These are phyloP conservation scores for Hiodon alosoides DNA, from an alignment of 2,113 vertebrate genomes.

Conservation along the genomic window DNA sequence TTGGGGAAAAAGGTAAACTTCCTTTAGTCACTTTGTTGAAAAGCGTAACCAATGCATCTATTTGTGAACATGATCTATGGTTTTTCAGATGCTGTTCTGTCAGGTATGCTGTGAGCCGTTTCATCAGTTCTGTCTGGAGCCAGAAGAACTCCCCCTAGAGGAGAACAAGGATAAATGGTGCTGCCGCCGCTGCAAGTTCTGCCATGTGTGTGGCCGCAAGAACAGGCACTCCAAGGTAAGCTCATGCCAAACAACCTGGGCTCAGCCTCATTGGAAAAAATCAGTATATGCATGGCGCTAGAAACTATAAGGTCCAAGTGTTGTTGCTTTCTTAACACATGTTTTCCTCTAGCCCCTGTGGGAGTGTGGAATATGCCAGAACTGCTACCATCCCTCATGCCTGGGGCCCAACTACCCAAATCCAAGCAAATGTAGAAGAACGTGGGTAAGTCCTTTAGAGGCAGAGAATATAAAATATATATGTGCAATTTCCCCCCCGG, in stretches of 20 bases:
- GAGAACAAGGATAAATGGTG: constrained; percentile 83
- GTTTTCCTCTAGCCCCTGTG: constrained; percentile 66
- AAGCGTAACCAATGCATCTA: no score
- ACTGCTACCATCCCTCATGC: constrained; percentile 79
- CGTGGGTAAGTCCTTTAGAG: constrained; percentile 67
- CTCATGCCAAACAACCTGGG: no score
- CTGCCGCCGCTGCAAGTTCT: constrained; percentile 84
- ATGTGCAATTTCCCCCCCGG: no score
- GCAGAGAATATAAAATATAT: no score
- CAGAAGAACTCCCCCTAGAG: constrained; percentile 68
- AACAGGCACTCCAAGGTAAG: constrained; percentile 73
- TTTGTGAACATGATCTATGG: background rate
- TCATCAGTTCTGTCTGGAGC: constrained; percentile 78
- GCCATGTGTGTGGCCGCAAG: constrained; percentile 80
- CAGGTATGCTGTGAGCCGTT: constrained; percentile 91
- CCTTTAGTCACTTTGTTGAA: background rate
- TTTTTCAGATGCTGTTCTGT: constrained; percentile 75
- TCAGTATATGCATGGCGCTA: no score
- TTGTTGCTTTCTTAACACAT: background rate
- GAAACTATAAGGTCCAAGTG: no score
- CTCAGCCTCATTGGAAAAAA: no score
- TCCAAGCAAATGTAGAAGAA: constrained; percentile 65
- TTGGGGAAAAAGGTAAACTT: background rate
- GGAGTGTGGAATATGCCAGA: constrained; percentile 79
- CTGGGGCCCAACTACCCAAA: constrained; percentile 83